phyloP scores from a whole-genome alignment of 1,140 invertebrate genomes.

The Caenorhabditis remanei region DNA sequence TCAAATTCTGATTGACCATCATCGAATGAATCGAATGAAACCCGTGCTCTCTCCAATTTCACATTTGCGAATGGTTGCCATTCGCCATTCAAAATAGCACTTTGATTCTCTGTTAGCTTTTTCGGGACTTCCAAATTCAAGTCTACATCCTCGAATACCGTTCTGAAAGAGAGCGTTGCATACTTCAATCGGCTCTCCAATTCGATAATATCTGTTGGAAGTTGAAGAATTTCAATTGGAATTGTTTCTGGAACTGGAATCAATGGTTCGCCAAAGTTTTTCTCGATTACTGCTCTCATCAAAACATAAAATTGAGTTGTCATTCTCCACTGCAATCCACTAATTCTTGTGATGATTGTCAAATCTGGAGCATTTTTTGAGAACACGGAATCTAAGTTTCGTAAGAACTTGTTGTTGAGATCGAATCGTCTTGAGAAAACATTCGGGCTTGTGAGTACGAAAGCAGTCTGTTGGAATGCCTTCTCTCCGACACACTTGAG shows the following conservation, averaged over 20 bases:
- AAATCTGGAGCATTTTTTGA: constrained; percentile 84
- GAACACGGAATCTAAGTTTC: constrained; percentile 78
- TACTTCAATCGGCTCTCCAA: constrained; percentile 67
- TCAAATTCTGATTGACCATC: constrained; percentile 73
- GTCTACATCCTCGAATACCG: constrained; percentile 78
- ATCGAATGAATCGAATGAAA: constrained; percentile 72
- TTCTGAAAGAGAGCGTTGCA: constrained; percentile 69
- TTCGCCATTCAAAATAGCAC: constrained; percentile 83
- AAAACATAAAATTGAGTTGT: constrained; percentile 89
- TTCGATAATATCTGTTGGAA: constrained; percentile 57
- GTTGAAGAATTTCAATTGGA: constrained; percentile 69
- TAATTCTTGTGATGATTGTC: constrained; percentile 86
- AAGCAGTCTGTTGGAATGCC: constrained; percentile 13
- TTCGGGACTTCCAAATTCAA: constrained; percentile 82
- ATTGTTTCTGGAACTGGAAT: constrained; percentile 81
- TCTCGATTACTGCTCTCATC: constrained; percentile 87
- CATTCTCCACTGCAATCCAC: constrained; percentile 85
- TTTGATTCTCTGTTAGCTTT: not conserved
- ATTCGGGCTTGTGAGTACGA: constrained; percentile 5
- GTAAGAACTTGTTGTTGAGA: constrained; percentile 29
- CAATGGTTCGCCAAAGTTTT: constrained; percentile 92
- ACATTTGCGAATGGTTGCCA: constrained; percentile 68
- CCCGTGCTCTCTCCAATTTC: constrained; percentile 68
- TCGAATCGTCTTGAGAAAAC: constrained; percentile 42
- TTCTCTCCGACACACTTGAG: constrained; percentile 17